Evolutionary conservation across 2,797 vertebrate genomes (phyloP).

Genomic region (Bovichtus diacanthus): DNA sequence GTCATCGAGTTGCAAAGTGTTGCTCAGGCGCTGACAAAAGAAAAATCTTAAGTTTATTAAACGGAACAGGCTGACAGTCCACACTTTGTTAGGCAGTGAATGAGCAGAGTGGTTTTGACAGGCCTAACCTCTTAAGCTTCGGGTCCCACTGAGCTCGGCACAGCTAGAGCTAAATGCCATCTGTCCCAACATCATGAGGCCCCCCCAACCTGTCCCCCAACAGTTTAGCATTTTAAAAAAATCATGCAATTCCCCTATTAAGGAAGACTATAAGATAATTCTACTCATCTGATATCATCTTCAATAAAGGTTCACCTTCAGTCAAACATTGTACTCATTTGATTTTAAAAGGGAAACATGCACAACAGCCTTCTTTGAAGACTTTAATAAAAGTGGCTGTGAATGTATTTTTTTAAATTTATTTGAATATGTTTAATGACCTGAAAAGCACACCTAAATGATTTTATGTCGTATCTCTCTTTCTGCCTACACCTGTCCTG

Average conservation of each 20-base stretch:
- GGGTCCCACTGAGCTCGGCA: constrained; percentile 96
- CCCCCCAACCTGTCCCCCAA: constrained; percentile 67
- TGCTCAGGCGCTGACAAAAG: constrained; percentile 80
- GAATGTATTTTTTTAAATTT: not conserved
- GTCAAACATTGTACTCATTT: constrained; percentile 30
- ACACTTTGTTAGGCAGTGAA: constrained; percentile 95
- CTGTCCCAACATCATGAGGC: constrained; percentile 93
- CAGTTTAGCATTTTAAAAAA: constrained; percentile 68
- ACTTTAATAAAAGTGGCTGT: not conserved
- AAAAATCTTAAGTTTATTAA: constrained; percentile 91
- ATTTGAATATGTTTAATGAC: not conserved
- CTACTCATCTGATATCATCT: constrained; percentile 13
- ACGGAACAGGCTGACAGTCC: constrained; percentile 91
- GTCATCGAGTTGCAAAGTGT: constrained; percentile 82
- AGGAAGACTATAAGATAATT: constrained; percentile 42
- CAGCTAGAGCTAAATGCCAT: constrained; percentile 96
- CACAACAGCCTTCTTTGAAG: constrained; percentile 11
- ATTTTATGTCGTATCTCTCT: not conserved
- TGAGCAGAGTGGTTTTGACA: constrained; percentile 98
- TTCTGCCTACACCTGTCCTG: not conserved
- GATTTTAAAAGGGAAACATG: constrained; percentile 5
- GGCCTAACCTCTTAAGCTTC: constrained; percentile 97
- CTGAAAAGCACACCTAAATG: not conserved
- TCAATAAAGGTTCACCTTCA: constrained; percentile 8
- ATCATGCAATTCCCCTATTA: constrained; percentile 61